Percentiles rank a stretch among this genome's conserved stretches.
Conservation (phyloP, 1,140 invertebrate species). For the Melipona quadrifasciata region DNA sequence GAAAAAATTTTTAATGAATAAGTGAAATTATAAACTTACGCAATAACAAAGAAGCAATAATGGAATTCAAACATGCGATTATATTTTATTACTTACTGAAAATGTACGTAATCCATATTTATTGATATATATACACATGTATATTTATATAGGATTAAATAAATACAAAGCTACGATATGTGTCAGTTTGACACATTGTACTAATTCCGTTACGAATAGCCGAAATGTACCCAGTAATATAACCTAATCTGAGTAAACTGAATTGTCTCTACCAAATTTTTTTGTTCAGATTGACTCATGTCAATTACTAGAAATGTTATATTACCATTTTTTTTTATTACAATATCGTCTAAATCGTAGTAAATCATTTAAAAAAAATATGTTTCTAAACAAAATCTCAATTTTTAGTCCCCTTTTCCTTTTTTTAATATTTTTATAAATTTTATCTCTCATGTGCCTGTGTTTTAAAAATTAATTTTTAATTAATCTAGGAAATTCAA, state of each 20-base stretch:
- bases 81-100: conserved; percentile 51
- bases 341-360: not conserved
- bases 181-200: conserved; percentile 72
- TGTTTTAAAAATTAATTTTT: too few relatives aligned
- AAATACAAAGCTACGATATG: conserved; percentile 53
- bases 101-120: conserved; percentile 54
- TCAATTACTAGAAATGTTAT: not conserved
- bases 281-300: not conserved
- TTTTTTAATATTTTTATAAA: not conserved
- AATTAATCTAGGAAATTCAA: not conserved
- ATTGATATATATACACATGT: conserved; percentile 5
- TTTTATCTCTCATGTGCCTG: not conserved
- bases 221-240: not conserved
- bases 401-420: not conserved
- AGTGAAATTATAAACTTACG: not conserved
- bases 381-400: not conserved
- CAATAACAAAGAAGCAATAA: not conserved
- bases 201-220: not conserved
- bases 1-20: not conserved
- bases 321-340: not conserved
- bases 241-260: conserved; percentile 9
- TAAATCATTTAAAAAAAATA: not conserved
- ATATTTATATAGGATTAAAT: conserved; percentile 46
- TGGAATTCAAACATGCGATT: not conserved
- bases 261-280: not conserved